Base-by-base conservation (phyloP, 2,797 vertebrate species). In the Benthosema pterotum region DNA sequence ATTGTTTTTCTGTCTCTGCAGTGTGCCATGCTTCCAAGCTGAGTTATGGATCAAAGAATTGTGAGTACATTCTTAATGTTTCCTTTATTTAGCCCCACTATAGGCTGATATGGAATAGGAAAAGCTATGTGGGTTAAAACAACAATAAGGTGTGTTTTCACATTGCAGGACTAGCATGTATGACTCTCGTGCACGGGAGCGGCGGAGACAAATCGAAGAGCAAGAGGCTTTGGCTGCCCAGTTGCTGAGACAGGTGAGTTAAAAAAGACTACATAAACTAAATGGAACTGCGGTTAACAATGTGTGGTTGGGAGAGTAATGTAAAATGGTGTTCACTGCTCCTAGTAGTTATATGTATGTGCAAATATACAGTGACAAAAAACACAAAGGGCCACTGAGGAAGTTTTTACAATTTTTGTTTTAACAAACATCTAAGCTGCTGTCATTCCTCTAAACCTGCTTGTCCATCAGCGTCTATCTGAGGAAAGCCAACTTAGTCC, bases 41-140 rank as follows among this genome's bases (percentile, higher is more conserved):
- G 96, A 98, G 59, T 82, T 97, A 12, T 99, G 97, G 97, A 99
- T 98, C 87, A 99, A 97, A 89, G 97, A 99, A 90, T 83, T 99
- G 97, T 99, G 87, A 96, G 96, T 93, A 4, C 6, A 60, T 0
- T 49, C 1, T 22, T 4, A 11, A 12, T 0, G 4, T 18, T 57
- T 64, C 4, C 13, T 6, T 14, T 50, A 11, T 18, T 14, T 7
- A 25, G 28, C 7, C 18, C 17, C 0, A 38, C 18, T 52, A 11
- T 63, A 45, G 2, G 56, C 2, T 59, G 2, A 42, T 14, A 19
- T 7, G 7, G 16, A 14, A 8, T 74, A 45, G 56, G 4, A 64
- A 16, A 28, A 12, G 6, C 42, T 42, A 0, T 19, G 59, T 3
- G 17, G 5, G 1, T n/a, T n/a, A 25, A 57, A 42, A 11, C 0